Evolutionary conservation across 2,113 vertebrate species (phyloP), one percentile per base, ranked within the genome.

Genomic region (Aegithalos caudatus): DNA sequence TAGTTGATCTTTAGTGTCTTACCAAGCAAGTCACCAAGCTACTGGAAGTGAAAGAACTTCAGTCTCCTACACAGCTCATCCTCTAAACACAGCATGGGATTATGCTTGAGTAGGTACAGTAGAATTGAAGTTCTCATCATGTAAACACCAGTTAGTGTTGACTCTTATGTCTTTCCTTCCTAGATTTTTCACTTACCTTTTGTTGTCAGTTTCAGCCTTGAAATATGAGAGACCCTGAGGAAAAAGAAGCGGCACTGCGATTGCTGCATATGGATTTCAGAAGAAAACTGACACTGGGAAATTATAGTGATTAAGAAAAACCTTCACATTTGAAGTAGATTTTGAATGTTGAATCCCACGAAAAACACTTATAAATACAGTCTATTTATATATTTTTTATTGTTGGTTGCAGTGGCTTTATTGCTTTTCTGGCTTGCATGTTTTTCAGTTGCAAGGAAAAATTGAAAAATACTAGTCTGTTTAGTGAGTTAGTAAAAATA

Each of bases 401-500:
- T 85, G 48, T 54, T 7, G 12, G 5, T 62, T 70, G 10, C 22
- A 14, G 29, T 79, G 29, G 10, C 84, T 62, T 31, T 33, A 0
- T 42, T 70, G 12, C 3, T n/a, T 53, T 60, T 44, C 84, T 65
- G 28, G 14, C 22, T 84, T 67, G 5, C 7, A 4, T 17, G 7
- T 38, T 80, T 84, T 50, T 57, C 6, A 16, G 3, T 48, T 66
- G 81, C 61, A 92, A 94, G 90, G 90, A 79, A 79, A 66, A 81
- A 13, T 6, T 40, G 9, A 57, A 77, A 74, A n/a, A 35, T 76
- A 65, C 56, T 83, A n/a, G 42, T 93, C 73, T 95, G 31, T 86
- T 73, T 94, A 93, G 37, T 92, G 37, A 95, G 37, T 31, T 51
- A 86, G 18, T 91, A 95, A 87, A 86, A 96, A 80, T 48, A 84